Conservation (phyloP, 2,888 invertebrate genomes). For the Phymatocera aterrima region DNA sequence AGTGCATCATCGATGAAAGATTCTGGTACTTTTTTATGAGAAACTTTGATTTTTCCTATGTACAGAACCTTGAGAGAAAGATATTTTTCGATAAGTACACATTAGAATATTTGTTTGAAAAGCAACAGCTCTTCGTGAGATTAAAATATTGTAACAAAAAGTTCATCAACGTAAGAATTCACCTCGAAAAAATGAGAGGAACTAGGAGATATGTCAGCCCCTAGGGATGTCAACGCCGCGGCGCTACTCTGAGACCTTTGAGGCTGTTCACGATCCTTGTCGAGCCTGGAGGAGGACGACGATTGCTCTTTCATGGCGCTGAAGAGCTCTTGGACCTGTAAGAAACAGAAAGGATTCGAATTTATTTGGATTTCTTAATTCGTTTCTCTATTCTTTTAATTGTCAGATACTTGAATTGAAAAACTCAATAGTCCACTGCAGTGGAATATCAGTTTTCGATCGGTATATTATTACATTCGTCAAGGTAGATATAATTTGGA, state of each 20-base stretch:
- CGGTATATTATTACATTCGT: not conserved
- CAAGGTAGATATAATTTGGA: not conserved
- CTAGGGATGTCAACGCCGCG: slow-evolving; percentile 83
- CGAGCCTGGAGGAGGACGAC: slow-evolving; percentile 63
- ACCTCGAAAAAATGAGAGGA: slow-evolving; percentile 94
- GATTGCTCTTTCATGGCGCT: slow-evolving; percentile 73
- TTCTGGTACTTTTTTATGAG: slow-evolving; percentile 90
- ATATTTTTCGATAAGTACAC: slow-evolving; percentile 33
- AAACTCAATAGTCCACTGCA: not conserved
- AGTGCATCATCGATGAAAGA: slow-evolving; percentile 94
- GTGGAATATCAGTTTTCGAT: not conserved
- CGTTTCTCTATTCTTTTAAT: not conserved
- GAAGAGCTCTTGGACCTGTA: slow-evolving; percentile 70
- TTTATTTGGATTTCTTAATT: not conserved
- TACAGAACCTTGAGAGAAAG: slow-evolving; percentile 84
- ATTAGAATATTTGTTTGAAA: not conserved
- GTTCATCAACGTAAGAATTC: slow-evolving; percentile 47
- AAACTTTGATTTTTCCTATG: slow-evolving; percentile 93
- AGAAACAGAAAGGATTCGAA: slow-evolving; percentile 3
- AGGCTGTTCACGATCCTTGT: slow-evolving; percentile 61
- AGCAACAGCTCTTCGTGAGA: not conserved
- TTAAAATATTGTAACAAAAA: not conserved
- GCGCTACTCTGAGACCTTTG: slow-evolving; percentile 78
- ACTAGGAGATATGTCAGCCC: slow-evolving; percentile 88
- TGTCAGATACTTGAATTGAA: not conserved